These are phyloP conservation scores for Drosophila pseudoananassae DNA, from an alignment of 1,140 invertebrate genomes.

Conservation along the genomic window DNA sequence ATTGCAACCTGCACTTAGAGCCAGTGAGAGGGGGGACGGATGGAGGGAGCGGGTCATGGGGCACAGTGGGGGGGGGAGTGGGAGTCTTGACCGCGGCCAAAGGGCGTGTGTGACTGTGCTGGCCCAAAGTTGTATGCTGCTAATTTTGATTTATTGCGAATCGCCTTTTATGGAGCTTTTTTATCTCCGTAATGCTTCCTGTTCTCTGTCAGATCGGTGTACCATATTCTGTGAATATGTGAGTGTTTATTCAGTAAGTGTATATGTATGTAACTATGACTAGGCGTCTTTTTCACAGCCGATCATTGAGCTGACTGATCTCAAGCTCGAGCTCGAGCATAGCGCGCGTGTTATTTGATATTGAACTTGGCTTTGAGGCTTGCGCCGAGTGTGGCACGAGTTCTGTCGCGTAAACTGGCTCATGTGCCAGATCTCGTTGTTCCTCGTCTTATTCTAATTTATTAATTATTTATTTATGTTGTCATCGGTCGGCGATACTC, in stretches of 20 bases:
- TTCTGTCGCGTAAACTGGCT: slow-evolving; percentile 49
- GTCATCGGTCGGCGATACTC: slow-evolving; percentile 46
- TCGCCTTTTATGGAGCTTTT: slow-evolving; percentile 37
- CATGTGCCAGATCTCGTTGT: slow-evolving; percentile 28
- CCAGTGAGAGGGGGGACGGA: neutral
- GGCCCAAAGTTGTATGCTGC: slow-evolving; percentile 61
- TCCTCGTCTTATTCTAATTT: slow-evolving; percentile 72
- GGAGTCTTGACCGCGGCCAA: slow-evolving; percentile 31
- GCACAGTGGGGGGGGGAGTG: neutral
- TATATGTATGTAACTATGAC: slow-evolving; percentile 33
- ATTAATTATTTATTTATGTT: slow-evolving; percentile 74
- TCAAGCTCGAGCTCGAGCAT: slow-evolving; percentile 43
- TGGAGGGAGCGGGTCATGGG: neutral
- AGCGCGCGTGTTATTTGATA: slow-evolving; percentile 70
- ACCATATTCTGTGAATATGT: neutral
- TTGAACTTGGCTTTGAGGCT: slow-evolving; percentile 72
- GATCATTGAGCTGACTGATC: slow-evolving; percentile 43
- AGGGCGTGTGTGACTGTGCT: slow-evolving; percentile 49
- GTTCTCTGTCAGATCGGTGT: slow-evolving; percentile 42
- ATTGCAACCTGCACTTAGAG: slow-evolving; percentile 54
- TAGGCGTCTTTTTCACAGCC: slow-evolving; percentile 33
- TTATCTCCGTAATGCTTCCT: slow-evolving; percentile 65
- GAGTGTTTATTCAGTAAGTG: neutral
- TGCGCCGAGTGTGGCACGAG: slow-evolving; percentile 52
- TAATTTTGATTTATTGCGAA: slow-evolving; percentile 70